Percentiles rank a stretch among this genome's conserved stretches.
Conservation (phyloP, 1,140 invertebrate genomes). For the Bombyx mandarina region DNA sequence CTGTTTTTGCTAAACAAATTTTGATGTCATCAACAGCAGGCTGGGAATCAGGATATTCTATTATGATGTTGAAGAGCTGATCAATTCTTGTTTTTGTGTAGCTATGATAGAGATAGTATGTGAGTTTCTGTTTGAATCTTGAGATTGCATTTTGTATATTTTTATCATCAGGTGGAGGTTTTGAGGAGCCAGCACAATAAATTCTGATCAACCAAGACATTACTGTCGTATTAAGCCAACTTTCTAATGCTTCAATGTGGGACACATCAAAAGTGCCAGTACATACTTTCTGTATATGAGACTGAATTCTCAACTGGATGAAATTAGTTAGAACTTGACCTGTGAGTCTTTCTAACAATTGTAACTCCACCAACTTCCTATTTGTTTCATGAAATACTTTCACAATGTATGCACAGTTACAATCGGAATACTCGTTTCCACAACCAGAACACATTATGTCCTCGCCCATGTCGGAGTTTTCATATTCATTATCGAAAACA, state of each 20-base stretch:
- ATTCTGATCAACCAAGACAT: conserved; percentile 87
- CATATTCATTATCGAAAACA: conserved; percentile 73
- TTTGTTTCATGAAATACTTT: conserved; percentile 86
- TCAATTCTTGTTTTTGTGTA: conserved; percentile 91
- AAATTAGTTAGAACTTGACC: conserved; percentile 86
- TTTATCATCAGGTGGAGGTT: conserved; percentile 64
- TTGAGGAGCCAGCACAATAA: conserved; percentile 77
- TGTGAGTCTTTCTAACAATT: conserved; percentile 83
- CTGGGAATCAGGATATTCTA: conserved; percentile 96
- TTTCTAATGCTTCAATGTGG: conserved; percentile 79
- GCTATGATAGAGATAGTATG: conserved; percentile 88
- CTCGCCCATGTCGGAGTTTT: conserved; percentile 70
- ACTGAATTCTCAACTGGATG: conserved; percentile 85
- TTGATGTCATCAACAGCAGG: conserved; percentile 93
- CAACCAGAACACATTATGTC: conserved; percentile 80
- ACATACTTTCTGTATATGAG: conserved; percentile 84
- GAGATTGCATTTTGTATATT: conserved; percentile 73
- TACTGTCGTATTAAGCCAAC: conserved; percentile 87
- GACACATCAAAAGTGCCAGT: conserved; percentile 88
- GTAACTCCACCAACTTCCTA: conserved; percentile 80
- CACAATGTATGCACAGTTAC: conserved; percentile 82
- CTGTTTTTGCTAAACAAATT: conserved; percentile 87
- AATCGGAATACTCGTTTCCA: conserved; percentile 76
- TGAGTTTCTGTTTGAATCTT: conserved; percentile 84
- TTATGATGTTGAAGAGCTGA: conserved; percentile 96